Conservation (phyloP, 1,140 invertebrate species). For the Tribolium castaneum region DNA sequence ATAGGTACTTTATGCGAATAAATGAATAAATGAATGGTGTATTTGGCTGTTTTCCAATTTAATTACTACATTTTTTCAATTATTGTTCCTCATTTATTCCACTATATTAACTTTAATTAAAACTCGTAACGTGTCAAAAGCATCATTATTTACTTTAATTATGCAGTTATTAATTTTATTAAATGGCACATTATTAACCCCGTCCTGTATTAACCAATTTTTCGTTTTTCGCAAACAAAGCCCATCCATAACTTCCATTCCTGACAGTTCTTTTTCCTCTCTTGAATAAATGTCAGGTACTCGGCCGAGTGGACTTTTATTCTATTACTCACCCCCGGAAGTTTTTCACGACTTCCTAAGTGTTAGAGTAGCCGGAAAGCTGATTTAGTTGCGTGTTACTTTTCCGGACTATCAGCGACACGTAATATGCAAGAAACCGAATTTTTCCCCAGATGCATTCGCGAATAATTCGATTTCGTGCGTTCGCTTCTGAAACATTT, state of each 20-base stretch:
- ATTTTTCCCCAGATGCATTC: neutral
- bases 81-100: neutral
- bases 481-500: no score
- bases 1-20: no score
- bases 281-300: slow-evolving; percentile 15
- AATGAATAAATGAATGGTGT: no score
- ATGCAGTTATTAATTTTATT: neutral
- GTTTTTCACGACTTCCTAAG: slow-evolving; percentile 10
- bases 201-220: neutral
- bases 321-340: slow-evolving; percentile 5
- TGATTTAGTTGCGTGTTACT: neutral
- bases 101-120: neutral
- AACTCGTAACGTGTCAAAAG: neutral
- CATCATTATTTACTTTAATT: neutral
- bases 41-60: neutral
- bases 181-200: neutral
- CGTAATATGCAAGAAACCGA: neutral
- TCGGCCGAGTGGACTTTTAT: slow-evolving; percentile 5
- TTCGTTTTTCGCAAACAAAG: neutral
- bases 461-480: neutral
- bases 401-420: slow-evolving; percentile 3
- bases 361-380: slow-evolving; percentile 15
- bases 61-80: neutral
- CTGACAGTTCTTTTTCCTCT: neutral
- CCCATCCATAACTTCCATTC: neutral